Evolutionary conservation across 2,888 invertebrate genomes (phyloP).

Genomic region (Caenorhabditis sinica): DNA sequence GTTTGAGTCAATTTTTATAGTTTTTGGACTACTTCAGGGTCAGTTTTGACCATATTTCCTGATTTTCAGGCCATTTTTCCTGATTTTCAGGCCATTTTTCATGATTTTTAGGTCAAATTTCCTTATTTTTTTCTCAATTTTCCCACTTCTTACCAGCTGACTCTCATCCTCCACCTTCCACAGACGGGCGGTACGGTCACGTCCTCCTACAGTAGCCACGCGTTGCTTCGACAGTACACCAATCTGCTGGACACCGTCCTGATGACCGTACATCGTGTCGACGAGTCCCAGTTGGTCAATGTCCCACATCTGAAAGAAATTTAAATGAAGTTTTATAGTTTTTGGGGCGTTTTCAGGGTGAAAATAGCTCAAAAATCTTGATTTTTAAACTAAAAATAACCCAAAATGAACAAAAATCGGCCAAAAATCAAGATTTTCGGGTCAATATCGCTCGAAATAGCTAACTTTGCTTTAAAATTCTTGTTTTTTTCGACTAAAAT

Average conservation of each 20-base stretch:
- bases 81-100: not conserved
- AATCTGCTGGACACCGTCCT: conserved; percentile 91
- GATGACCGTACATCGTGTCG: conserved; percentile 90
- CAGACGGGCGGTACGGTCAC: conserved; percentile 91
- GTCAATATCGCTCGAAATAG: too few species aligned
- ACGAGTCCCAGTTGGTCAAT: conserved; percentile 91
- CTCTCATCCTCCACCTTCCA: conserved; percentile 99
- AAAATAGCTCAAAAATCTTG: not conserved
- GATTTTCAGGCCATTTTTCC: not conserved
- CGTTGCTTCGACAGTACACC: conserved; percentile 92
- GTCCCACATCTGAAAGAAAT: conserved; percentile 91
- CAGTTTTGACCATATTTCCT: not conserved
- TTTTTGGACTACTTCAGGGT: not conserved
- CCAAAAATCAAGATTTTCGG: too few species aligned
- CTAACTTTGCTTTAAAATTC: too few species aligned
- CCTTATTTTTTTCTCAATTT: not conserved
- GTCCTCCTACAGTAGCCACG: conserved; percentile 90
- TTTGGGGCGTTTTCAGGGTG: too few species aligned
- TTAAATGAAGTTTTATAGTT: too few species aligned
- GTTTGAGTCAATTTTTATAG: not conserved
- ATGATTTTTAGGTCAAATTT: not conserved
- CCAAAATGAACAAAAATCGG: too few species aligned
- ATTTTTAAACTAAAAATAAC: too few species aligned
- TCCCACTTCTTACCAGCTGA: conserved; percentile 88
- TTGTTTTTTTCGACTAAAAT: too few species aligned